Evolutionary conservation across 2,113 vertebrate species (phyloP).

Genomic region (Entomyzon cyanotis): DNA sequence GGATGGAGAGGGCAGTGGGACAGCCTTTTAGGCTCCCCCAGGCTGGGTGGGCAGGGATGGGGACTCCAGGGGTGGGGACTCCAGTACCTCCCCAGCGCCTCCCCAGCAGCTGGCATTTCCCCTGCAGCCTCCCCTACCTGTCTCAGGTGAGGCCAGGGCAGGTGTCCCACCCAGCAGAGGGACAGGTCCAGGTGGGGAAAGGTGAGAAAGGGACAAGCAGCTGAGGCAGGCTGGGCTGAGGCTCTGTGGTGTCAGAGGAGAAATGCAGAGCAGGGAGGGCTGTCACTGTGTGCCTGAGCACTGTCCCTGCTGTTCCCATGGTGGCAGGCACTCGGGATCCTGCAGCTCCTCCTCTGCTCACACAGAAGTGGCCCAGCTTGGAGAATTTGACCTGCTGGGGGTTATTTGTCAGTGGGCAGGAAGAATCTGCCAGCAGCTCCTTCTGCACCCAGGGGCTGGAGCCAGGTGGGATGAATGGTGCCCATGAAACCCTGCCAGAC

Average conservation of each 20-base stretch:
- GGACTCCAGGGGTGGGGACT: background rate
- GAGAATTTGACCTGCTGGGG: background rate
- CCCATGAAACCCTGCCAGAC: background rate
- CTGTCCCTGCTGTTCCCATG: background rate
- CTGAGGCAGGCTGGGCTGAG: background rate
- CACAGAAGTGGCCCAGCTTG: background rate
- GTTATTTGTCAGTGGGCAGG: background rate
- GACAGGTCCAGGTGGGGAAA: background rate
- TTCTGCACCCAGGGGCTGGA: background rate
- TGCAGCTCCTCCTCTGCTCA: background rate
- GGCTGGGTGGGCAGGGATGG: background rate
- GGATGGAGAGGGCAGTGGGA: background rate
- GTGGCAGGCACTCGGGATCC: background rate
- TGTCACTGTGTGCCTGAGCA: background rate
- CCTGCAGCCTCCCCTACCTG: background rate
- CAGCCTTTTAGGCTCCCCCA: background rate
- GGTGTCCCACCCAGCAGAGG: background rate
- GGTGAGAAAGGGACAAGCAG: background rate
- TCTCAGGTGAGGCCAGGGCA: background rate
- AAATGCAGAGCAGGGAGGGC: background rate
- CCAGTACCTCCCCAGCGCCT: background rate
- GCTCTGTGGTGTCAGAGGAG: background rate
- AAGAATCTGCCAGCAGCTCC: background rate
- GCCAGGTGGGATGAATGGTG: background rate
- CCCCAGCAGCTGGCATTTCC: rapidly evolving